Evolutionary conservation across 1,140 invertebrate genomes (phyloP).

Genomic region (Drosophila triauraria): DNA sequence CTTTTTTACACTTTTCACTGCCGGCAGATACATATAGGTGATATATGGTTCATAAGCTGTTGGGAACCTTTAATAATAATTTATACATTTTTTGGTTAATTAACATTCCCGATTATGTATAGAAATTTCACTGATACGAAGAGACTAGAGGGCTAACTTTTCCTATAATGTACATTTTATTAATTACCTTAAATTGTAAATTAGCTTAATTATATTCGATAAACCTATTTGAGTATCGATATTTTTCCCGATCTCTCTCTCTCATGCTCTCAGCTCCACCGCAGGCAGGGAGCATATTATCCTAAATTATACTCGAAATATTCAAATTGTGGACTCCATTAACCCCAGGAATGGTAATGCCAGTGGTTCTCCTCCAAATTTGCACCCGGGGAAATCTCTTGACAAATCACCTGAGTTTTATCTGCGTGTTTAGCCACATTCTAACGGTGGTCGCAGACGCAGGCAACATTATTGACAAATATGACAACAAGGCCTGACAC

Average conservation of each 20-base stretch:
- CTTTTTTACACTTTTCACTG: conserved; percentile 34
- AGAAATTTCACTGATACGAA: too few relatives aligned
- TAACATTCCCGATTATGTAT: background rate
- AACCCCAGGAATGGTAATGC: conserved; percentile 29
- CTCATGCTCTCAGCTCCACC: background rate
- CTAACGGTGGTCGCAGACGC: conserved; percentile 46
- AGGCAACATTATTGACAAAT: conserved; percentile 59
- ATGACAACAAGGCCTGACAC: conserved; percentile 65
- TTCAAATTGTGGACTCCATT: conserved; percentile 43
- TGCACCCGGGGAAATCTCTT: conserved; percentile 12
- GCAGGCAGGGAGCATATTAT: background rate
- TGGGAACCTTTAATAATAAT: background rate
- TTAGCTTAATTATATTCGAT: too few relatives aligned
- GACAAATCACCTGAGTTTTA: conserved; percentile 45
- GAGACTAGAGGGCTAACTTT: background rate
- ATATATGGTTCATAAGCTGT: conserved; percentile 74
- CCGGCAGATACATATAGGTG: conserved; percentile 5
- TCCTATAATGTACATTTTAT: background rate
- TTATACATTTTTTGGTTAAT: conserved; percentile 2
- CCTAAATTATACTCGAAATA: conserved; percentile 33
- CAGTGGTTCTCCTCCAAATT: conserved; percentile 6
- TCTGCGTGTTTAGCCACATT: conserved; percentile 41
- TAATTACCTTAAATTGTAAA: too few relatives aligned
- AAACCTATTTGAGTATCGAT: too few relatives aligned
- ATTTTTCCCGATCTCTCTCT: background rate